phyloP scores from a whole-genome alignment of 2,797 vertebrate species.

The Vireo griseus region DNA sequence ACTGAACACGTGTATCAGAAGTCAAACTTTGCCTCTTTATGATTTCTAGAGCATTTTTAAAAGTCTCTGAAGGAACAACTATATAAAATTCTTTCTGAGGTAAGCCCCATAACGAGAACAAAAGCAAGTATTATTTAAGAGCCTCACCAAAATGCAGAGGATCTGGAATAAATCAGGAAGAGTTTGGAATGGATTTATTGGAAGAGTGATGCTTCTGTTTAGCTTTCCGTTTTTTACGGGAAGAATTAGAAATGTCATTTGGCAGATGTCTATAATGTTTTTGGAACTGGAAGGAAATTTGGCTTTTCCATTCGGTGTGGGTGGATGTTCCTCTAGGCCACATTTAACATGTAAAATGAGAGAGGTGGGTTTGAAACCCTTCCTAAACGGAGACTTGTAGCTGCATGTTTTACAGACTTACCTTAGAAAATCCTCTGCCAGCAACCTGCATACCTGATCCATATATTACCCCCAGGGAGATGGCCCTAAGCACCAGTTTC shows the following conservation, averaged over 20 bases:
- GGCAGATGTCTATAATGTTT: constrained; percentile 51
- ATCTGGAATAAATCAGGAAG: constrained; percentile 55
- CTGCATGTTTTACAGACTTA: constrained; percentile 36
- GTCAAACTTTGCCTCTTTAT: constrained; percentile 24
- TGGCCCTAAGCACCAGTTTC: constrained; percentile 38
- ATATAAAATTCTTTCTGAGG: constrained; percentile 39
- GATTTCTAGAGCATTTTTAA: constrained; percentile 46
- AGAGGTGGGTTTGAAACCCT: constrained; percentile 51
- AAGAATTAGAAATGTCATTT: constrained; percentile 66
- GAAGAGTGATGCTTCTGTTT: constrained; percentile 52
- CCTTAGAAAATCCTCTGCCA: constrained; percentile 41
- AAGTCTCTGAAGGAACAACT: constrained; percentile 31
- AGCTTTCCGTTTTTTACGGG: constrained; percentile 53
- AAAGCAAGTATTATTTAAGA: constrained; percentile 24
- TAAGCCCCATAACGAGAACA: constrained; percentile 19
- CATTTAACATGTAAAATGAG: constrained; percentile 50
- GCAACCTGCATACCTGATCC: constrained; percentile 36
- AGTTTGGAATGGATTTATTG: constrained; percentile 50
- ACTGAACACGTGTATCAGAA: neutral
- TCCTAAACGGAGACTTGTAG: constrained; percentile 39
- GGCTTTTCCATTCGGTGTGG: constrained; percentile 55
- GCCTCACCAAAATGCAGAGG: neutral
- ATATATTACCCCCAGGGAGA: constrained; percentile 13
- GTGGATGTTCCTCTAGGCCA: constrained; percentile 51
- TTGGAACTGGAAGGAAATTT: constrained; percentile 62